Evolutionary conservation across 2,888 invertebrate genomes (phyloP).

Genomic region (Apoderus coryli): DNA sequence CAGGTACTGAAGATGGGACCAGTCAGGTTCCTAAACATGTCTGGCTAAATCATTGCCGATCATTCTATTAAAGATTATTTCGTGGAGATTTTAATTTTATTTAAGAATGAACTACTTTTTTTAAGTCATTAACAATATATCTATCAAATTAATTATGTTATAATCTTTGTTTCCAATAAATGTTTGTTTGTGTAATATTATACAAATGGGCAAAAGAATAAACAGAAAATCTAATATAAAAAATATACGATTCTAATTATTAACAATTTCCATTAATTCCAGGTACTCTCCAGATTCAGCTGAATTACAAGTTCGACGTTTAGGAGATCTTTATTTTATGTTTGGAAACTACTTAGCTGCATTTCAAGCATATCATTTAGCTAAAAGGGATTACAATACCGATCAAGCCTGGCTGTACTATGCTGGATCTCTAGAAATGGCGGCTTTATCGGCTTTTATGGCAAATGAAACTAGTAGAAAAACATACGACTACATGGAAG

Average conservation of each 20-base stretch:
- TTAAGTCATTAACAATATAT: too few relatives aligned
- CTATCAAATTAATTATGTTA: too few relatives aligned
- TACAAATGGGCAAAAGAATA: too few relatives aligned
- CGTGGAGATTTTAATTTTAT: too few relatives aligned
- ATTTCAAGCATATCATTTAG: conserved; percentile 86
- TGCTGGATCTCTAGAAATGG: conserved; percentile 95
- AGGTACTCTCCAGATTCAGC: conserved; percentile 73
- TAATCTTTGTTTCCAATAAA: too few relatives aligned
- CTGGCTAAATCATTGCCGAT: too few relatives aligned
- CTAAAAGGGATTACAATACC: conserved; percentile 93
- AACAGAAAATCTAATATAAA: too few relatives aligned
- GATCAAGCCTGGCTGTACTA: conserved; percentile 97
- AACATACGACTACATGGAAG: conserved; percentile 84
- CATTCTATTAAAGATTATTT: too few relatives aligned
- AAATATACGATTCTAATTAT: conserved; percentile 6
- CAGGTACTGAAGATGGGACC: too few relatives aligned
- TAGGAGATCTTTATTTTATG: conserved; percentile 93
- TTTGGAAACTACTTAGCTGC: conserved; percentile 88
- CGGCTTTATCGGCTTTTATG: conserved; percentile 84
- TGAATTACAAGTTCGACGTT: conserved; percentile 81
- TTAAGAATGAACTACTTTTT: too few relatives aligned
- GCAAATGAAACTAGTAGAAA: conserved; percentile 63
- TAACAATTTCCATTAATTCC: conserved; percentile 10
- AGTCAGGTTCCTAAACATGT: too few relatives aligned
- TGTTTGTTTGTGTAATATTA: too few relatives aligned